Base-by-base conservation (phyloP, 1,140 invertebrate genomes). In the Drosophila novamexicana region DNA sequence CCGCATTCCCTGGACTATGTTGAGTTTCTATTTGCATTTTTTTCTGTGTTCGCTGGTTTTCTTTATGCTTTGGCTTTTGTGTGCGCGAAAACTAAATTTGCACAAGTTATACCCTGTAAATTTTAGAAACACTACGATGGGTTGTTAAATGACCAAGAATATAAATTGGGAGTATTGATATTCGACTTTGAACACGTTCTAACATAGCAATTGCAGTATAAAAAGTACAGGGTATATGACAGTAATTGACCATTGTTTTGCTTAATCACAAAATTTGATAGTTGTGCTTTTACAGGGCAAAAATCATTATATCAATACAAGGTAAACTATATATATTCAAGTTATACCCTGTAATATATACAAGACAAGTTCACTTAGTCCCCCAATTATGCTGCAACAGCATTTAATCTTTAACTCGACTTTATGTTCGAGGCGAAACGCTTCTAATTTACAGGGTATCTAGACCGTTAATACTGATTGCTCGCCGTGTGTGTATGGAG, bases 81-180 rank as follows among this genome's bases (percentile, higher is more conserved):
- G 54, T 59, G 65, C 40, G 47, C 59, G 59, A 40, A 59, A 75
- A 77, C 67, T 75, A 72, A 56, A 70, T 77, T 75, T 75, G 40
- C 65, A 42, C 54, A 39, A 16, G 22, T 18, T 47, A 65, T 71
- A 50, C 61, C 37, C 68, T 65, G 36, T 36, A 22, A 14, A 9
- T 22, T 63, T 2, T 0, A 12, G 1, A n/a, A 29, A 2, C 9
- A 2, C 9, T 3, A 39, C 7, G 4, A n/a, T 3, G 16, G 29
- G 14, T 61, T 22, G 6, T 29, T 57, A 9, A 12, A 42, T 32
- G 8, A 14, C 9, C 9, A 10, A 49, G 6, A 45, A 22, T 18
- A 10, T 29, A 32, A 29, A 7, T 50, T 4, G 8, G 8, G 3
- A 8, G 3, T 39, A 29, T 29, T 29, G 22, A 29, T 2, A 29